phyloP scores from a whole-genome alignment of 2,797 vertebrate species.

The Lerista edwardsae region DNA sequence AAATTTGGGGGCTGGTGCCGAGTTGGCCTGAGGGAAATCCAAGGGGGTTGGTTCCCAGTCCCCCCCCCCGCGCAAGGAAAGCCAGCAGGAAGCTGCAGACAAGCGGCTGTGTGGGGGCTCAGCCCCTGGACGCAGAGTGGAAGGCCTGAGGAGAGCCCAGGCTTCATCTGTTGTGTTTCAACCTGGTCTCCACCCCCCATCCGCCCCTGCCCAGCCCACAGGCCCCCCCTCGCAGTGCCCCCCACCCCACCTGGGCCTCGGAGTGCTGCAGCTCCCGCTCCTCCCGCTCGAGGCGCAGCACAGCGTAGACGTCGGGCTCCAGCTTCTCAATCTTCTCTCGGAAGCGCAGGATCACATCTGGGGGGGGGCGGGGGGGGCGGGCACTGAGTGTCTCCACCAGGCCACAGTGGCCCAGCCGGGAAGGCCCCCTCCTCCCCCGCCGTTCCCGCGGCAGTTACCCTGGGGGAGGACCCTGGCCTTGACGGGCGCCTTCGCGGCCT shows the following conservation, averaged over 20 bases:
- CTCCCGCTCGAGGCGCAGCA: conserved; percentile 89
- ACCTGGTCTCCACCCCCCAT: no score
- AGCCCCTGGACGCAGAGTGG: not conserved
- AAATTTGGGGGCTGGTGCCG: no score
- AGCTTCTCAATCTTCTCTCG: conserved; percentile 90
- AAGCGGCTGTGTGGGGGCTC: not conserved
- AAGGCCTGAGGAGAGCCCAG: no score
- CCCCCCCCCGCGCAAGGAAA: not conserved
- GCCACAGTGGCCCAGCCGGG: not conserved
- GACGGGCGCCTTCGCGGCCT: conserved; percentile 85
- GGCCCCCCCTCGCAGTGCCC: no score
- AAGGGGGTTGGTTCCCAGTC: no score
- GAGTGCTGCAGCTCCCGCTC: conserved; percentile 90
- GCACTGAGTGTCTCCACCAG: not conserved
- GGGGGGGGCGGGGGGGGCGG: fast-evolving
- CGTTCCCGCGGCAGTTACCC: conserved; percentile 72
- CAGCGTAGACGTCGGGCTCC: conserved; percentile 92
- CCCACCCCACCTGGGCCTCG: conserved; percentile 84
- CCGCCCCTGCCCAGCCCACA: no score
- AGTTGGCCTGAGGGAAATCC: not conserved
- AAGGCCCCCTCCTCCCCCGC: not conserved
- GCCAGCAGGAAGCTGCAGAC: not conserved
- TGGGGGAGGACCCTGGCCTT: conserved; percentile 93
- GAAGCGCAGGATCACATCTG: conserved; percentile 95
- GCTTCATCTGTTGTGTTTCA: no score